Base-by-base conservation (phyloP, 2,888 invertebrate genomes). In the Hypomecis atomaria region DNA sequence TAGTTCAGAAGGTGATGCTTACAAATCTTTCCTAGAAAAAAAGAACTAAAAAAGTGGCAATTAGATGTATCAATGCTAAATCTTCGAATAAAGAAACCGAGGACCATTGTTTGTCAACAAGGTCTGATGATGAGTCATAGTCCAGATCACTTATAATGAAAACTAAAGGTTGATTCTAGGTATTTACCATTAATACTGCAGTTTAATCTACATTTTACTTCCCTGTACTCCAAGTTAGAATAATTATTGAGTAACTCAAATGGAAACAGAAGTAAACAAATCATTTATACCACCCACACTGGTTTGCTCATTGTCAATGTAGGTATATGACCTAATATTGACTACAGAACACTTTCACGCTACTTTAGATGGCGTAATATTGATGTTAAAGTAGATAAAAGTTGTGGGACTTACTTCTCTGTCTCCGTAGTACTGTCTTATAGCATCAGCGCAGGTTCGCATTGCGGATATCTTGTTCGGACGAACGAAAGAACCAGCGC, bases 401-500 rank as follows among this genome's bases (percentile, higher is more conserved):
- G 23, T 34, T 42, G 23, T 48, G 9, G 36, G 37, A 70, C 67
- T 76, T 77, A 93, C 93, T 85, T 93, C 93, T 37, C 88, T 79
- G 72, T 92, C 93, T 3, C 92, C 93, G 62, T 93, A 93, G 63
- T 90, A 92, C 69, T 78, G 86, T 62, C 83, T 80, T 33, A 98
- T 95, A 36, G 98, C 97, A 66, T 95, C 94, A 67, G 96, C 94
- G 71, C 97, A 94, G 9, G 95, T 95, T 74, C 94, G 94, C 56
- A 96, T 96, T 49, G 95, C 94, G 60, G 95, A 93, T 6, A 96
- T 95, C 88, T 98, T 98, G 72, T 95, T 96, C 0, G 96, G 95
- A 44, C 98, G 95, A 69, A 99, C 94, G 85, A 99, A 98, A 6
- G 98, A 98, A 0, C 98, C 99, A 47, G 98, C 96, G 1, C 94